Evolutionary conservation across 2,888 invertebrate species (phyloP), one percentile per base, ranked within the genome.

Genomic region (Salticus scenicus): DNA sequence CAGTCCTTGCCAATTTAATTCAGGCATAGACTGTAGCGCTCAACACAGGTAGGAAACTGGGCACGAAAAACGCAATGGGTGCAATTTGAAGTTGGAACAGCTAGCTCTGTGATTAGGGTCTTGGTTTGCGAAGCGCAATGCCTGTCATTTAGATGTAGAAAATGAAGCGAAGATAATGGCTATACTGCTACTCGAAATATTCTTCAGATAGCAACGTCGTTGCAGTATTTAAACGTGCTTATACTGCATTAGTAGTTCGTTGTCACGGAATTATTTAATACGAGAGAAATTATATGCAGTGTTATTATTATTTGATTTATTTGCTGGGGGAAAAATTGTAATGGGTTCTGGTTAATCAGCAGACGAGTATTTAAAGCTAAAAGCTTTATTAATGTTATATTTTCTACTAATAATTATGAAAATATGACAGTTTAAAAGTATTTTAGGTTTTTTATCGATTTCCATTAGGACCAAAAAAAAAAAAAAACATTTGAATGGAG

Each of bases 31-130:
- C 66, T 47, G 63, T 24, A 17, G 63, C 41, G 67, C 33, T 67
- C 69, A 75, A 42, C 41, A 42, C 71, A 64, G 24, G 41, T 51
- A 67, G 74, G 74, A 63, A 74, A 74, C 63, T 20, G 30, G 14
- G 41, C 74, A 81, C 81, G 81, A 81, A 70, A 75, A 74, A 81
- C 81, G 80, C 67, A 70, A 69, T 41, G 64, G 74, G 75, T 74
- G 70, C 74, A 81, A 81, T 81, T 81, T 81, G 41, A 75, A 75
- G 75, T 70, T 74, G 69, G 73, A 30, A 28, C 64, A 41, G 33
- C 57, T 57, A 57, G 57, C 63, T 37, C 74, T 81, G 57, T 81
- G 74, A 74, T 74, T 74, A 74, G 66, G 69, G 67, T 57, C 24
- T 24, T 57, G 57, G 57, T 4, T 57, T 57, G 57, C 57, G 57